Percentiles rank a stretch among this genome's conserved stretches.
phyloP scores from a whole-genome alignment of 2,113 vertebrate genomes.

The Pseudopipra pipra region DNA sequence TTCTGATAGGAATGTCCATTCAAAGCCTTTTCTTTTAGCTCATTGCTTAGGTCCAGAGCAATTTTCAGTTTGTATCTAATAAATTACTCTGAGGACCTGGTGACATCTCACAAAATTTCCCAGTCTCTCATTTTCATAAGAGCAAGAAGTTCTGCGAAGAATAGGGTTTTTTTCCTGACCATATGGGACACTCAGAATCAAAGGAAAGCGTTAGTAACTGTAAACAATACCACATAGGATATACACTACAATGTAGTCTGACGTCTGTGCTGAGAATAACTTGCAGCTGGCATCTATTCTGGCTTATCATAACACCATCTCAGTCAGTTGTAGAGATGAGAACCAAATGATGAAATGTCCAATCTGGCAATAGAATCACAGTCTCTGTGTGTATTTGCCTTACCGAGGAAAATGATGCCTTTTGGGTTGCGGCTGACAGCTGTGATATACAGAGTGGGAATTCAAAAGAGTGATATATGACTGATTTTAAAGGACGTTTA shows the following conservation, averaged over 20 bases:
- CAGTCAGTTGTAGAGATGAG: not conserved
- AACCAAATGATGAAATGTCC: constrained; percentile 53
- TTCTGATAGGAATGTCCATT: not conserved
- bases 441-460: constrained; percentile 1
- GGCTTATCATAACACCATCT: constrained; percentile 63
- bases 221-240: constrained; percentile 46
- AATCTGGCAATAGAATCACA: not conserved
- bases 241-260: constrained; percentile 15
- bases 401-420: constrained; percentile 29
- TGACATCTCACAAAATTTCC: not conserved
- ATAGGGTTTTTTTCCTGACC: constrained; percentile 5
- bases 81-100: not conserved
- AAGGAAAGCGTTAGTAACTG: constrained; percentile 38
- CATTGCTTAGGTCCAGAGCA: not conserved
- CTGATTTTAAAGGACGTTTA: not conserved
- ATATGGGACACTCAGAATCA: constrained; percentile 43
- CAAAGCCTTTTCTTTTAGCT: not conserved
- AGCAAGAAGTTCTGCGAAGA: not conserved
- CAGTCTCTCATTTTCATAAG: not conserved
- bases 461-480: not conserved
- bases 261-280: constrained; percentile 63
- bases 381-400: constrained; percentile 46
- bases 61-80: not conserved
- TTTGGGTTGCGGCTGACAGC: not conserved
- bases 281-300: constrained; percentile 67